Evolutionary conservation across 53 echinoderm and acorn worm species (phyloP), one percentile per base, ranked within the genome.

Genomic region (Hippasteria phrygiana): DNA sequence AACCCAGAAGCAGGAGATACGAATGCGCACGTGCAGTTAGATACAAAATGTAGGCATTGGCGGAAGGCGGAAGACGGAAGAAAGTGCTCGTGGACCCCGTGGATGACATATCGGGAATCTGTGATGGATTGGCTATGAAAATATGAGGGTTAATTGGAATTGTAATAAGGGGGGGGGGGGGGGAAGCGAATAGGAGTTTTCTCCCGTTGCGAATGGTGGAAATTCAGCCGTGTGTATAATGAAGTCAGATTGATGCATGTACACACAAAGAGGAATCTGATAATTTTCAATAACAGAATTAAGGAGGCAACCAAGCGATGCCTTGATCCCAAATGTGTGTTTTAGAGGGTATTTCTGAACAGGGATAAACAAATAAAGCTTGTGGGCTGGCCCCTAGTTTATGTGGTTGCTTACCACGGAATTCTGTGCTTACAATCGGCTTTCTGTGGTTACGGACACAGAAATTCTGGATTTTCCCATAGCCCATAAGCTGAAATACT

Each of bases 101-200:
- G 4, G 43, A 4, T 73, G 73, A 73, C 73, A 39, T 73, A 40
- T 42, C 43, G 42, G 27, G 35, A 43, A 42, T 73, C 32, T 22
- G 20, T 73, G 73, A 73, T 43, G 18, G 73, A 73, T 73, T 73
- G 73, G 3, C 3, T 18, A 40, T 17, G n/a, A 4, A 40, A 22
- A 73, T 73, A 59, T 67, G 2, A 67, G 73, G 73, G 43, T 24
- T 73, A 73, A 73, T 43, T 43, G 41, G 43, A 73, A 20, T 67
- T 35, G 7, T 16, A 67, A 67, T 67, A 67, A 67, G 36, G 24
- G 64, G 10, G 14, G 14, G 14, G 14, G 48, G 48, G 14, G n/a
- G n/a, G n/a, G n/a, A n/a, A n/a, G n/a, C n/a, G n/a, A n/a, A n/a
- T n/a, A n/a, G n/a, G n/a, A n/a, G n/a, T n/a, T n/a, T n/a, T n/a